Base-by-base conservation (phyloP, 2,113 vertebrate species). In the Ibidorhyncha struthersii region DNA sequence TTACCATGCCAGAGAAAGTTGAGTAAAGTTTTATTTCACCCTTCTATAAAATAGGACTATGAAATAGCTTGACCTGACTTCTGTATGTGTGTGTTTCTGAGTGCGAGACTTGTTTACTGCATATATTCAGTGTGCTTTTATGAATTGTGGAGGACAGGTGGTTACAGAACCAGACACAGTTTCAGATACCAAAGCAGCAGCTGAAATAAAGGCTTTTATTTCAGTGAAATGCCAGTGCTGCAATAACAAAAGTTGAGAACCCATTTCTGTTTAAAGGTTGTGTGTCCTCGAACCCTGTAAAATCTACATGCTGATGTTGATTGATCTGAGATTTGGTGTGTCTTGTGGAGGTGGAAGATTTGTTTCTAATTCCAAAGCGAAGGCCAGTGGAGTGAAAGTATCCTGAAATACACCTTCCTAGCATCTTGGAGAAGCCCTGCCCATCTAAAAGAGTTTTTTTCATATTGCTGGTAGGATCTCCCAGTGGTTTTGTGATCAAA, bases 261-360 rank as follows among this genome's bases (percentile, higher is more conserved):
- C 22, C n/a, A n/a, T 92, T 94, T 93, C 71, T 82, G 25, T 45
- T 83, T 88, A 96, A 96, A 96, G 82, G 92, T 95, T 38, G 41
- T 40, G 79, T 96, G 62, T 87, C 27, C 47, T 94, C 72, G 93
- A 71, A 74, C 2, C 3, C 12, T 84, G 72, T 62, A 93, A 94
- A 95, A 92, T 95, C 86, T 90, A 70, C 90, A 81, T 82, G 58
- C 22, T 83, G 62, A 66, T 80, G 36, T 50, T 72, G 93, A 92
- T 70, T 90, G 88, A 92, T 86, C 41, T 5, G 9, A 95, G 76
- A 73, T 77, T 90, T 88, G 40, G 45, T 88, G 20, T 61, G 45
- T 69, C 55, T 90, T 10, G 22, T 71, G 67, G 55, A 88, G 41
- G 62, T 82, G 40, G 34, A 70, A 90, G 15, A 7, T 83, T 93